Evolutionary conservation across 2,113 vertebrate species (phyloP), one percentile per base, ranked within the genome.

Genomic region (Tetrax tetrax): DNA sequence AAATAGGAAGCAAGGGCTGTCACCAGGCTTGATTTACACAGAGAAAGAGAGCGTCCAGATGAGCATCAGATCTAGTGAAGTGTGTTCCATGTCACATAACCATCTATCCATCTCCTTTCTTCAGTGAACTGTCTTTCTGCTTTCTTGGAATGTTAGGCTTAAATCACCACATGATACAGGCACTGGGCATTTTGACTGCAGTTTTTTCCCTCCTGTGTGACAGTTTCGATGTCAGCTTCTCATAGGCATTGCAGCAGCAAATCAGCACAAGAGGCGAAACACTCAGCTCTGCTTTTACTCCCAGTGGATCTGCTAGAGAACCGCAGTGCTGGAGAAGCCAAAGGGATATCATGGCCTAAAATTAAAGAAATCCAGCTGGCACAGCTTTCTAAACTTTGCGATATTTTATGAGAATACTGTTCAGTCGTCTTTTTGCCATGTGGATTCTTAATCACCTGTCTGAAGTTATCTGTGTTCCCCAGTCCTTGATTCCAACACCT

Each of bases 21-120:
- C 76, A 37, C 27, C 0, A 1, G 27, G 20, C 12, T 83, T 92
- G 76, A 87, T 92, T 78, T 90, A 78, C 7, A 53, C 10, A 75
- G 11, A 37, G 61, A 75, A 80, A 54, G 14, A 65, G 19, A 22
- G 25, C 25, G 12, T 85, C 41, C n/a, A 80, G 51, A 54, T 45
- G 59, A 83, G 18, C 37, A 74, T 63, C 38, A 54, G 47, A 47
- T 65, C 80, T 59, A 74, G 31, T 70, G 83, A 86, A 86, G n/a
- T 2, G 0, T 81, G 80, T 63, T 64, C n/a, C 10, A 6, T 0
- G 2, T 53, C 4, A 0, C 54, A 74, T 29, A 81, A 45, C 60
- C 38, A 57, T 61, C 60, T 22, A 60, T 53, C 25, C 15, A 21
- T 76, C 71, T 90, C 45, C 31, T 83, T 86, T 77, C 19, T 81